These are phyloP conservation scores for Drosophila eugracilis DNA, from an alignment of 1,140 invertebrate genomes.

Conservation along the genomic window DNA sequence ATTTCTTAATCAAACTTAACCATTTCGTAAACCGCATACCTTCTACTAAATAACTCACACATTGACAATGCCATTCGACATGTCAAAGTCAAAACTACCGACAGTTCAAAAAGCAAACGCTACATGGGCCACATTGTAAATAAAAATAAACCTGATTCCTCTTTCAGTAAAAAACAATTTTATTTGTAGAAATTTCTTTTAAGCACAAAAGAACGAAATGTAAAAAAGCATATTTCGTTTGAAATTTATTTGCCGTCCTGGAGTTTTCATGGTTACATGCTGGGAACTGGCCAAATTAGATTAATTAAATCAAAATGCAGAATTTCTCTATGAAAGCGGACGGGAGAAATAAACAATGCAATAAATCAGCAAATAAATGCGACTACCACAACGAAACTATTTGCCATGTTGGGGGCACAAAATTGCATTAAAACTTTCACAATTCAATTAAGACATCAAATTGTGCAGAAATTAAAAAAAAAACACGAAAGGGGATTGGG, in stretches of 20 bases:
- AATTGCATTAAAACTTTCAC: constrained; percentile 41
- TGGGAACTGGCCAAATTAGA: constrained; percentile 46
- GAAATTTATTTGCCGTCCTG: background rate
- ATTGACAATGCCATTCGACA: too few relatives aligned
- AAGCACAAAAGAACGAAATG: background rate
- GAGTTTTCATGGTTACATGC: constrained; percentile 10
- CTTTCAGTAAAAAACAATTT: background rate
- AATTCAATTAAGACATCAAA: constrained; percentile 57
- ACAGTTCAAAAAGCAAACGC: too few relatives aligned
- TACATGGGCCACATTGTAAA: too few relatives aligned
- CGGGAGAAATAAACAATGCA: constrained; percentile 26
- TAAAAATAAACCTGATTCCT: too few relatives aligned
- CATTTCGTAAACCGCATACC: too few relatives aligned
- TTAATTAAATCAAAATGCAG: constrained; percentile 60
- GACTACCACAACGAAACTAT: constrained; percentile 21
- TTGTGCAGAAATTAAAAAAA: constrained; percentile 9
- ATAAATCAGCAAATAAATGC: constrained; percentile 24
- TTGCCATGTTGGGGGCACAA: constrained; percentile 16
- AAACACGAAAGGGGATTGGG: background rate
- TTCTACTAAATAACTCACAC: too few relatives aligned
- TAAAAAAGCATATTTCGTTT: constrained; percentile 3
- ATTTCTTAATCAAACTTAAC: too few relatives aligned
- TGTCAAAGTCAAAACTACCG: too few relatives aligned
- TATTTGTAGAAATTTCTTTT: background rate
- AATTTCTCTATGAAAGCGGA: constrained; percentile 8